Evolutionary conservation across 1,140 invertebrate species (phyloP), one percentile per base, ranked within the genome.

Genomic region (Trinorchestia longiramus): DNA sequence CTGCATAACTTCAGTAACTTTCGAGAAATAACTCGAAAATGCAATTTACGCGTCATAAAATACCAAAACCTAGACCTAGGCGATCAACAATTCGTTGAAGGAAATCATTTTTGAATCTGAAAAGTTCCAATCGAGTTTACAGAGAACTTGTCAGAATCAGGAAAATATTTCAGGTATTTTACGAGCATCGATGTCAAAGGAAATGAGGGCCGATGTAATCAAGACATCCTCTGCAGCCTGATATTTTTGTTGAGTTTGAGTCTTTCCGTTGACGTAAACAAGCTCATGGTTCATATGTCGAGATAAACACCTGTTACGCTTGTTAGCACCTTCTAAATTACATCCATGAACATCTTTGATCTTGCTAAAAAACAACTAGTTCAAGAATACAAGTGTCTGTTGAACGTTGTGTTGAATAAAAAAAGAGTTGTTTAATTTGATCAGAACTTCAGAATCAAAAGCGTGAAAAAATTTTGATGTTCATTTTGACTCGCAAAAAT

Each of bases 61-160:
- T 77, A 77, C 1, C 62, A 77, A 77, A 77, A 77, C 62, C 62
- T 77, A 77, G 62, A 77, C 28, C 36, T 94, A 45, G 43, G 40
- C 92, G 92, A 94, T 94, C 92, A 94, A 94, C 92, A 94, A 94
- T 43, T 94, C 44, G 44, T 47, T 94, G 92, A 47, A 94, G 88
- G 41, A 43, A 94, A 45, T 43, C 44, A 44, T 94, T 94, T 94
- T 94, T 94, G 43, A 44, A n/a, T 40, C 92, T 45, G 41, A 43
- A 43, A 94, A 94, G 92, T 94, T 94, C 92, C 92, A 47, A 45
- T 94, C 92, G 92, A 94, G 44, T 44, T 45, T 94, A 47, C 44
- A 45, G 92, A n/a, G 92, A 94, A 94, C 41, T 94, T 94, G 92
- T 94, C 44, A 43, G 92, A 44, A 6, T 94, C 44, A 28, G 43